These are phyloP conservation scores for Tenrec ecaudatus DNA, from an alignment of 2,113 vertebrate species.

Conservation along the genomic window DNA sequence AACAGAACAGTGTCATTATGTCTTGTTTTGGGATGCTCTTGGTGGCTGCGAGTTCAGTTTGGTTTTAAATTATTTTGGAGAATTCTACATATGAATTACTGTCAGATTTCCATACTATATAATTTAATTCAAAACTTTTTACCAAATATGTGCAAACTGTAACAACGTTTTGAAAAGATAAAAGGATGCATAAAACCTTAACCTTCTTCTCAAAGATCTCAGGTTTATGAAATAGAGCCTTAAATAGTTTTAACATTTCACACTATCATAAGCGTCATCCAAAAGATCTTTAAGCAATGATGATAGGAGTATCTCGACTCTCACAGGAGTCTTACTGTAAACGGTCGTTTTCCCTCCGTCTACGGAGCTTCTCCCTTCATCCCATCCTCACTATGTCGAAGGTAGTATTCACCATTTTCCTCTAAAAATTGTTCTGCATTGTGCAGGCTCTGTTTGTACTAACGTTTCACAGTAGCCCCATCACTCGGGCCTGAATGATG, in stretches of 20 bases:
- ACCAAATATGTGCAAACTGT: background rate
- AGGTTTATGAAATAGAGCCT: background rate
- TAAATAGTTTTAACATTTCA: background rate
- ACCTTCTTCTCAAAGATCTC: background rate
- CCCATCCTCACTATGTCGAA: background rate
- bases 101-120: background rate
- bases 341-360: background rate
- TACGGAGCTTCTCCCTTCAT: background rate
- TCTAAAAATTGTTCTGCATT: slow-evolving; percentile 6
- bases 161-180: slow-evolving; percentile 24
- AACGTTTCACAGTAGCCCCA: slow-evolving; percentile 1
- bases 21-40: too few species aligned
- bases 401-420: slow-evolving; percentile 1
- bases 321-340: background rate
- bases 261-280: background rate
- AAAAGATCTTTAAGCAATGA: slow-evolving; percentile 19
- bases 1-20: too few species aligned
- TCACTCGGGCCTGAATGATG: slow-evolving; percentile 12
- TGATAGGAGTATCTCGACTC: background rate
- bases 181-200: background rate
- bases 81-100: background rate
- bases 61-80: background rate
- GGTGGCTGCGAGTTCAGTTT: too few species aligned
- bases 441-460: slow-evolving; percentile 4
- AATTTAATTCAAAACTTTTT: slow-evolving; percentile 16